Evolutionary conservation across 2,113 vertebrate genomes (phyloP), one percentile per base, ranked within the genome.

Genomic region (Lonchura striata): DNA sequence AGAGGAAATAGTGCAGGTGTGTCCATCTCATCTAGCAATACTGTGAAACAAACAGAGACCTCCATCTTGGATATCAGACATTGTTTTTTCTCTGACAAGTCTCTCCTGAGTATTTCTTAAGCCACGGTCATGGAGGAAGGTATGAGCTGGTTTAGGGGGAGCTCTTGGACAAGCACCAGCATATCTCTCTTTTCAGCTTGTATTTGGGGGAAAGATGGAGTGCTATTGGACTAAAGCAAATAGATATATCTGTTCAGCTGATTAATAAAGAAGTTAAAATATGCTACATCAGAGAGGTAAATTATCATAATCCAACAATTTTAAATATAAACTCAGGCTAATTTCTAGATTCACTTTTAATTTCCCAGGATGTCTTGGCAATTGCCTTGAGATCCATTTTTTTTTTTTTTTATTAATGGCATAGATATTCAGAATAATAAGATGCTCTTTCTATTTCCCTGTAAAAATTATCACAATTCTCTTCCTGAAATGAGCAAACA

Each of bases 251-350:
- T 84, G 11, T 63, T 81, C 33, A 50, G 10, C 3, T 90, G 33
- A 31, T 95, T 64, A 85, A 63, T 47, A 75, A 63, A 75, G 42
- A 23, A 39, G 35, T 56, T 87, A 60, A 86, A 94, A 10, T 37
- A 21, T 59, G 23, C 44, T 56, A n/a, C 3, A 44, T 75, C n/a
- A 60, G 12, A 65, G 23, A 23, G 2, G 13, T 83, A 83, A 65
- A 17, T 93, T 15, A 17, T 87, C 19, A 35, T 41, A 60, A 60
- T 76, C 28, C 19, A 69, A 49, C 17, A 4, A 17, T 92, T 94
- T 87, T 42, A 61, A 79, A 59, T 61, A 42, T 30, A 77, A 81
- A 1, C 4, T 14, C 22, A 49, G 8, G 20, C 6, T 66, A 17
- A 57, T 71, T 82, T 93, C 35, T 94, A 66, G 8, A 18, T 72